A percentile compares a stretch with the other conserved stretches of the same genome.
Evolutionary conservation across 2,113 vertebrate species (phyloP).

Genomic region (Lasiurus borealis): DNA sequence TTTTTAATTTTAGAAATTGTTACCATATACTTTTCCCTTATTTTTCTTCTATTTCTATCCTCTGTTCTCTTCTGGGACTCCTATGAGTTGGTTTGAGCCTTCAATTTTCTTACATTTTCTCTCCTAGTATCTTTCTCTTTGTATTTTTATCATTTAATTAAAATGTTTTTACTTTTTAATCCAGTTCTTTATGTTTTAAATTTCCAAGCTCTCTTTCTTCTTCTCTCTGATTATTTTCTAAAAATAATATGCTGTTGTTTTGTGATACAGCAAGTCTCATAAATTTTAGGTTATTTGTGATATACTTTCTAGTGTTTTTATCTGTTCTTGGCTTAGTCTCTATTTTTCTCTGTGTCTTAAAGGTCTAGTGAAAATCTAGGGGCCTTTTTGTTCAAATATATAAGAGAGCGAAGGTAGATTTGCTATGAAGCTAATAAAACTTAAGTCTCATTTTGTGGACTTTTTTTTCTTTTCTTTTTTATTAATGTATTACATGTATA

Average conservation of each 20-base stretch:
- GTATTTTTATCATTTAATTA: background rate
- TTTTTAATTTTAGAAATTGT: background rate
- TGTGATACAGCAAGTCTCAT: background rate
- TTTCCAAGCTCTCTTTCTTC: background rate
- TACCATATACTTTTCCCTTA: background rate
- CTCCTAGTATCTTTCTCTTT: background rate
- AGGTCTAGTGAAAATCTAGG: background rate
- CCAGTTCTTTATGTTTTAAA: background rate
- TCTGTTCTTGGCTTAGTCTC: background rate
- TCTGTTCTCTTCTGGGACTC: background rate
- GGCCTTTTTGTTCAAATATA: background rate
- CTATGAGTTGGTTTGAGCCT: background rate
- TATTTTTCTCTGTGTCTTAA: background rate
- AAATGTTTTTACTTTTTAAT: background rate
- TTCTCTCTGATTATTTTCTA: background rate
- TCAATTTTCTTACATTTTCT: constrained; percentile 5
- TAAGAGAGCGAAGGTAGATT: background rate
- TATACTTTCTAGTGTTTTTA: background rate
- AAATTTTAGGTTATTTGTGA: background rate
- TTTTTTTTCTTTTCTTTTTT: background rate
- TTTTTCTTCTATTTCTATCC: background rate
- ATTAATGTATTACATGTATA: no score
- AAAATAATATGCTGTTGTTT: background rate
- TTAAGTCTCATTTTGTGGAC: background rate
- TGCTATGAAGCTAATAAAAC: background rate